Conservation (phyloP, 2,888 invertebrate genomes). For the Vesta saturnalis region DNA sequence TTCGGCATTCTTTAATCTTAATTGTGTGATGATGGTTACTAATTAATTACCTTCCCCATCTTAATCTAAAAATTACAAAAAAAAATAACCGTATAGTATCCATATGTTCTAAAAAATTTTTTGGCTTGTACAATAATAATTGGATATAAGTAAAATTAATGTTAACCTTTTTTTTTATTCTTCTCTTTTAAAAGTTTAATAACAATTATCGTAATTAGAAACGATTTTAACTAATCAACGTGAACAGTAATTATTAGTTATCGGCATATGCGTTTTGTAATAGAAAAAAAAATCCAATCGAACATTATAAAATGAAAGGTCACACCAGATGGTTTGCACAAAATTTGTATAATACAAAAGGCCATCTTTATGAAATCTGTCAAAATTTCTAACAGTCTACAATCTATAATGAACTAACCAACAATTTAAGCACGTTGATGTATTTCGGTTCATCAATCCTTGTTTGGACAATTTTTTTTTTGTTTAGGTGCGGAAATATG, state of each 20-base stretch:
- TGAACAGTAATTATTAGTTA: conserved; percentile 22
- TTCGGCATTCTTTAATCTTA: conserved; percentile 38
- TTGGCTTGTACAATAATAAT: not conserved
- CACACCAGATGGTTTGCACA: conserved; percentile 34
- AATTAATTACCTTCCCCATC: conserved; percentile 40
- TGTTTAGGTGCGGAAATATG: conserved; percentile 30
- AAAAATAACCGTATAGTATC: conserved; percentile 21
- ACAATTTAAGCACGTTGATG: conserved; percentile 25
- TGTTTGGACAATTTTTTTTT: not conserved
- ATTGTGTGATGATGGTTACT: conserved; percentile 44
- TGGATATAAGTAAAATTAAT: not conserved
- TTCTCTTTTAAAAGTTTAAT: conserved; percentile 6
- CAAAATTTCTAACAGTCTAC: conserved; percentile 20
- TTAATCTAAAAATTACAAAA: conserved; percentile 17
- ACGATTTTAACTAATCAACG: conserved; percentile 27
- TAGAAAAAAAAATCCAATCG: conserved; percentile 16
- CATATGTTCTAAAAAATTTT: conserved; percentile 18
- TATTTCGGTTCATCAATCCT: conserved; percentile 31
- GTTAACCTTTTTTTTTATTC: not conserved
- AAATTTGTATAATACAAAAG: conserved; percentile 33
- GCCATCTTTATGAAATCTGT: conserved; percentile 34
- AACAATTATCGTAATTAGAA: conserved; percentile 27
- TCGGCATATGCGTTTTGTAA: conserved; percentile 31
- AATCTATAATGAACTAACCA: not conserved
- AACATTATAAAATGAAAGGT: conserved; percentile 20